Percentiles rank a stretch among this genome's conserved stretches.
Conservation (phyloP, 1,140 invertebrate species). For the Drosophila bipectinata region DNA sequence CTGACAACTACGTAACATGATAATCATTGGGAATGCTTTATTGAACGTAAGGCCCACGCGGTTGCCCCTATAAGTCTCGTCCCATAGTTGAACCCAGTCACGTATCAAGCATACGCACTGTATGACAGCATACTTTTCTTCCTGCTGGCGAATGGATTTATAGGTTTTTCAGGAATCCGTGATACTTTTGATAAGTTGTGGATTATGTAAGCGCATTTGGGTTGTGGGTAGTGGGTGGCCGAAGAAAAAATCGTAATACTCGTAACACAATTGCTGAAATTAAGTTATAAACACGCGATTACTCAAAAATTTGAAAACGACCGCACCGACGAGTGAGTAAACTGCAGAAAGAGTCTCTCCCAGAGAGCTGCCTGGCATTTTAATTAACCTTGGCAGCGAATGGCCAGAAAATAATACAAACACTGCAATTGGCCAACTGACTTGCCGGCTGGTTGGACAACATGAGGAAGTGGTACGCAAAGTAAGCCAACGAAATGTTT, state of each 20-base stretch:
- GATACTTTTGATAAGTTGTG: conserved; percentile 70
- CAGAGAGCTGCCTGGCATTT: conserved; percentile 71
- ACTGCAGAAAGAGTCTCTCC: conserved; percentile 19
- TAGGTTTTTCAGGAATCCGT: conserved; percentile 58
- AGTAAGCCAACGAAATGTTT: conserved; percentile 72
- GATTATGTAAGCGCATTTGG: conserved; percentile 53
- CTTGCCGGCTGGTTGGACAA: conserved; percentile 78
- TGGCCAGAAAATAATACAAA: conserved; percentile 59
- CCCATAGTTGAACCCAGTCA: conserved; percentile 52
- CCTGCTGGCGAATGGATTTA: conserved; percentile 45
- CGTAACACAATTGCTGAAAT: conserved; percentile 65
- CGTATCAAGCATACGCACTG: conserved; percentile 69
- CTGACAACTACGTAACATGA: conserved; percentile 13
- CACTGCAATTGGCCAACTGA: conserved; percentile 78
- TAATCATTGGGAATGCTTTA: conserved; percentile 17
- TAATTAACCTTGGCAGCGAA: conserved; percentile 82
- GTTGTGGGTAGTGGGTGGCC: conserved; percentile 41
- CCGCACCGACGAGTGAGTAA: conserved; percentile 4
- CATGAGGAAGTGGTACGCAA: conserved; percentile 74
- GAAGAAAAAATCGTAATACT: conserved; percentile 39
- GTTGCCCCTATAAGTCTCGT: conserved; percentile 14
- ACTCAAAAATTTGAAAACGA: conserved; percentile 49
- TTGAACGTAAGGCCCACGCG: conserved; percentile 34
- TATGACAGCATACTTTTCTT: conserved; percentile 67
- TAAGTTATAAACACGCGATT: conserved; percentile 72